Percentiles rank a stretch among this genome's conserved stretches.
Conservation (phyloP, 1,140 invertebrate genomes). For the Trachelipus rathkii region DNA sequence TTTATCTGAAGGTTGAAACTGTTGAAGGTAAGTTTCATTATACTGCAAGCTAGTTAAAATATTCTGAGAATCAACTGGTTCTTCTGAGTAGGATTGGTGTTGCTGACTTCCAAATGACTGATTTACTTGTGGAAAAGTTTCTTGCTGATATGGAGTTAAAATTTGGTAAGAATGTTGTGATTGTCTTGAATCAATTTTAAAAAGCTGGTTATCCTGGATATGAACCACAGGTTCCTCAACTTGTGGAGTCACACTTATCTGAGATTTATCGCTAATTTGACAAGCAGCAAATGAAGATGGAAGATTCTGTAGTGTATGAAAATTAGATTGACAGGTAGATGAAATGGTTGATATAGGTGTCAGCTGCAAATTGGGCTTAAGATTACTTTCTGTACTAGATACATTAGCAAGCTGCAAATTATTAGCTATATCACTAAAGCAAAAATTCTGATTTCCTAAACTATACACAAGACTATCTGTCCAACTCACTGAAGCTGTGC, state of each 20-base stretch:
- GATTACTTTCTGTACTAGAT: not conserved
- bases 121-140: not conserved
- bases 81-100: not conserved
- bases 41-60: too few species aligned
- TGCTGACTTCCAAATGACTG: not conserved
- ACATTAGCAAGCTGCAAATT: not conserved
- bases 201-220: not conserved
- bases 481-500: not conserved
- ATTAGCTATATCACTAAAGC: not conserved
- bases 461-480: not conserved
- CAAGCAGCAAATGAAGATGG: conserved; percentile 56
- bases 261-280: conserved; percentile 56
- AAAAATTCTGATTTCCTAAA: not conserved
- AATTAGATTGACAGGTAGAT: not conserved
- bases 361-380: not conserved
- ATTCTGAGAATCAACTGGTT: too few species aligned
- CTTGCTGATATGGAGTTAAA: not conserved
- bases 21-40: too few species aligned
- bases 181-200: not conserved
- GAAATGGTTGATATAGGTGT: not conserved
- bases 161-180: not conserved
- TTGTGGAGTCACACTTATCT: not conserved
- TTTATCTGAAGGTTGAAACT: too few species aligned
- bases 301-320: conserved; percentile 24
- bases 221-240: not conserved